Evolutionary conservation across 2,797 vertebrate species (phyloP), one percentile per base, ranked within the genome.

Genomic region (Acanthurus leucopareius): DNA sequence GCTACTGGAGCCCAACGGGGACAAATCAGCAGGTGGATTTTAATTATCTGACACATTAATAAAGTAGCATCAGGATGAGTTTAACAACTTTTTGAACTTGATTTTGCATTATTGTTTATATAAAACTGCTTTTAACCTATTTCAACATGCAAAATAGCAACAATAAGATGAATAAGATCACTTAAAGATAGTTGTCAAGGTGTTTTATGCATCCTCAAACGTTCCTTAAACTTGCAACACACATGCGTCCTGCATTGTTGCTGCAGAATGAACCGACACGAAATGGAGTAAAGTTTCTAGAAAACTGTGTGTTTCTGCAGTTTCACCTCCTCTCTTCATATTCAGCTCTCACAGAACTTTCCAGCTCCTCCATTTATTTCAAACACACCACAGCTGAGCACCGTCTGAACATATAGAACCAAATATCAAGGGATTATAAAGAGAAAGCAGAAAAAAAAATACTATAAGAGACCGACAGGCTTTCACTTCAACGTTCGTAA

Each of bases 361-460:
- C 4, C n/a, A 32, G 1, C 11, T 48, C 11, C 15, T 38, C 25
- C 20, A 17, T 63, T 73, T 44, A 40, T 48, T 64, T 32, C 35
- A 57, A 35, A 16, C 10, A 28, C 0, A 17, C 9, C 2, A n/a
- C 0, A 57, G 49, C 25, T n/a, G 60, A 54, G 32, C 44, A 49
- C 2, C 1, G 25, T 1, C 8, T 5, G 25, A 10, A 17, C 16
- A 2, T 32, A 16, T 3, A 13, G 7, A 60, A 60, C 63, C 28
- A 59, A 64, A 64, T 1, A 38, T 16, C 2, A 42, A n/a, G 14
- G 22, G 40, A 62, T 67, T 62, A 54, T 5, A 38, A 56, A 78
- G 25, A 60, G 52, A n/a, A 52, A 53, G 14, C 0, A 19, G 20
- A n/a, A n/a, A n/a, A 51, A 47, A 28, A 28, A 10, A 0, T 56